Conservation (phyloP, 2,888 invertebrate species). For the Gryllus longicercus region DNA sequence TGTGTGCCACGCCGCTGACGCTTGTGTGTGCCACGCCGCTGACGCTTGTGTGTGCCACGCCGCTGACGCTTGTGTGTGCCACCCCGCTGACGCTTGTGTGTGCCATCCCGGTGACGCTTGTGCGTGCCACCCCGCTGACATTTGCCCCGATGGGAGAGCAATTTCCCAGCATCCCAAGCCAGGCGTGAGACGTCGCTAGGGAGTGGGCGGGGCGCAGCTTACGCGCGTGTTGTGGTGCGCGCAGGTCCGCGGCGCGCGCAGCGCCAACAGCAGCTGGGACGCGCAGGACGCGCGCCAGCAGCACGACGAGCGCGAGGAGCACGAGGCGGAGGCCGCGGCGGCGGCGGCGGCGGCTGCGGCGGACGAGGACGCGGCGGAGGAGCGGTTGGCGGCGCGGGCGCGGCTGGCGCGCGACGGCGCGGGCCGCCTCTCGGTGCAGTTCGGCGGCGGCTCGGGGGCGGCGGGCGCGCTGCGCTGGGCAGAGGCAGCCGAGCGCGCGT, state of each 20-base stretch:
- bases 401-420: conserved; percentile 55
- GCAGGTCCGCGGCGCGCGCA: conserved; percentile 33
- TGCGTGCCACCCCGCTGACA: no score
- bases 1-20: no score
- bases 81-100: no score
- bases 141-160: no score
- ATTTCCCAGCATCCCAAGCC: no score
- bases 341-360: conserved; percentile 33
- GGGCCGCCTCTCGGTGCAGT: conserved; percentile 80
- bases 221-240: conserved; percentile 45
- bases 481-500: conserved; percentile 72
- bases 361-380: conserved; percentile 2
- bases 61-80: no score
- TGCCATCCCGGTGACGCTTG: no score
- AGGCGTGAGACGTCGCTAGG: no score
- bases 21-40: no score
- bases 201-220: conserved; percentile 40
- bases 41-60: no score
- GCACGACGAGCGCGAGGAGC: neutral
- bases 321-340: conserved; percentile 32
- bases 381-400: conserved; percentile 22
- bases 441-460: conserved; percentile 65
- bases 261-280: conserved; percentile 41
- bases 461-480: conserved; percentile 61
- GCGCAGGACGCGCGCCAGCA: neutral